These are phyloP conservation scores for Myotis davidii DNA, from an alignment of 2,113 vertebrate species.

Conservation along the genomic window DNA sequence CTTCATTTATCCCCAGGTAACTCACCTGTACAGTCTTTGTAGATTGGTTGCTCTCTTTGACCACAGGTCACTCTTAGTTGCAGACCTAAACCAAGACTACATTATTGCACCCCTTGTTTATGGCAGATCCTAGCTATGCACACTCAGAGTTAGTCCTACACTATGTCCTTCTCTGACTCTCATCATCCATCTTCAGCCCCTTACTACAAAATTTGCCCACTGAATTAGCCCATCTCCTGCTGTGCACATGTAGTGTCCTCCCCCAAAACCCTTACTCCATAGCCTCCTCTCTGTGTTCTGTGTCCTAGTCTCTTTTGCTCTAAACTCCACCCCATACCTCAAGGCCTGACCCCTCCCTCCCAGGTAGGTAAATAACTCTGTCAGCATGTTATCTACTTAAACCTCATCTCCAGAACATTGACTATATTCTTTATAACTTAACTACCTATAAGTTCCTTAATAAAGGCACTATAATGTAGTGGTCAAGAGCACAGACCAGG, in stretches of 20 bases:
- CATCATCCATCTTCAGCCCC: background rate
- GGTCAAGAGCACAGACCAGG: background rate
- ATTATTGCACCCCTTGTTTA: background rate
- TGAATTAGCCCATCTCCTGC: background rate
- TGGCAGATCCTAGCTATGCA: background rate
- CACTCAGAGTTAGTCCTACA: background rate
- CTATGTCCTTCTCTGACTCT: background rate
- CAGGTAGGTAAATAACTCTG: background rate
- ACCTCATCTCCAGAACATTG: background rate
- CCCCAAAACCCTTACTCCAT: accelerated
- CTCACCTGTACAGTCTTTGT: background rate
- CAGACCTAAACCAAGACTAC: background rate
- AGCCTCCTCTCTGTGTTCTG: background rate
- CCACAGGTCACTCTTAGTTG: background rate
- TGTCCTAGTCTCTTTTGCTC: accelerated
- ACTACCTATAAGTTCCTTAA: background rate
- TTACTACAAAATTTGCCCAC: background rate
- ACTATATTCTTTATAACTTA: background rate
- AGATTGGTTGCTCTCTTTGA: background rate
- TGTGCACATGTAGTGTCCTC: accelerated
- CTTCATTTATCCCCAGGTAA: background rate
- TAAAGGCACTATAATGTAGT: background rate
- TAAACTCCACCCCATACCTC: background rate
- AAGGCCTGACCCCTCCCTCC: background rate
- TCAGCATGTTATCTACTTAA: background rate